These are phyloP conservation scores for Sylvilagus bachmani DNA, from an alignment of 2,113 vertebrate genomes.

Conservation along the genomic window DNA sequence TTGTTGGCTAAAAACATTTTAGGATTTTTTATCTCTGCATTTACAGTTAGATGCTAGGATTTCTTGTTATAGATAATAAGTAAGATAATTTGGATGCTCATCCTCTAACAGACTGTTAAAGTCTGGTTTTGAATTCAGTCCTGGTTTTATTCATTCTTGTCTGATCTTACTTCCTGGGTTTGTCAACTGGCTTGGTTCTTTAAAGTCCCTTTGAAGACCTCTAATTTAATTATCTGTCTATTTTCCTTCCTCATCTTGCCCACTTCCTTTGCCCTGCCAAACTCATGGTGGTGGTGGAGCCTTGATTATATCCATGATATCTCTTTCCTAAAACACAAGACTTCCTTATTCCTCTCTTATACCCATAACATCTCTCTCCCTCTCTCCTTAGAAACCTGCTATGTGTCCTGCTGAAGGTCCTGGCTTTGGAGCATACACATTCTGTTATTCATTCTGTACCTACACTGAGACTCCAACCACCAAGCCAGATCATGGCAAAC, in stretches of 20 bases:
- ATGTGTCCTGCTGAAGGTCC: not conserved
- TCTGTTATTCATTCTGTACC: not conserved
- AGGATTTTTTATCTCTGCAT: not conserved
- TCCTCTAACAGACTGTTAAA: not conserved
- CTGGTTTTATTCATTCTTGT: not conserved
- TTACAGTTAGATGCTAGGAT: not conserved
- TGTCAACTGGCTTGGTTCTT: not conserved
- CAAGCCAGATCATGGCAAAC: slow-evolving; percentile 4
- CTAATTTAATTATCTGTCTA: not conserved
- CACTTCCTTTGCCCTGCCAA: not conserved
- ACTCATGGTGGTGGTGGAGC: not conserved
- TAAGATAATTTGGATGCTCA: not conserved
- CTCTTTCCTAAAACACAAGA: not conserved
- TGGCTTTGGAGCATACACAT: not conserved
- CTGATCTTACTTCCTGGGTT: not conserved
- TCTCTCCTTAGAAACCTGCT: not conserved
- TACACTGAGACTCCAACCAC: not conserved
- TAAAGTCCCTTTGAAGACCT: not conserved
- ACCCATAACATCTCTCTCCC: not conserved
- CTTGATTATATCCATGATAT: not conserved
- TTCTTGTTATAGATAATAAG: not conserved
- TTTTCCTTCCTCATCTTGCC: not conserved
- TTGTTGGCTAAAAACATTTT: slow-evolving; percentile 16
- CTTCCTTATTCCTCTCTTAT: not conserved
- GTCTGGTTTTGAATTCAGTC: not conserved